These are phyloP conservation scores for Brenthis ino DNA, from an alignment of 2,888 invertebrate species.

Conservation along the genomic window DNA sequence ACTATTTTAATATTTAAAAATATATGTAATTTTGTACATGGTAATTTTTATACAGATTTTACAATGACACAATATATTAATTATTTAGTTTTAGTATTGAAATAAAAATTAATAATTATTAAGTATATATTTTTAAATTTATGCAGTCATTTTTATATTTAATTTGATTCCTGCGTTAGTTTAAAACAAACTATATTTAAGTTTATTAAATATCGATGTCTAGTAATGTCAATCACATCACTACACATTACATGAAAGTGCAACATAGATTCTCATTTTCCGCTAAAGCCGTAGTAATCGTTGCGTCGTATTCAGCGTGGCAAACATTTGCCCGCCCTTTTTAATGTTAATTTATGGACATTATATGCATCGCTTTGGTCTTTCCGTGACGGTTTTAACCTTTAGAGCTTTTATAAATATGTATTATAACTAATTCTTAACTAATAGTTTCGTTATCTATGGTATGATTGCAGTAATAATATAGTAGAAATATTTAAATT, in stretches of 20 bases:
- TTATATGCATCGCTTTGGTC: conserved; percentile 8
- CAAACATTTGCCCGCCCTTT: conserved; percentile 31
- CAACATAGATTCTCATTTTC: conserved; percentile 39
- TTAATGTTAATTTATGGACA: conserved; percentile 35
- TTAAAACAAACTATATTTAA: background rate
- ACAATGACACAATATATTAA: no score
- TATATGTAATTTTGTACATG: no score
- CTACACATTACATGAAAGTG: conserved; percentile 25
- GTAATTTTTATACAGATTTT: no score
- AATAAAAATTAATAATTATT: no score
- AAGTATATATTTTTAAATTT: no score
- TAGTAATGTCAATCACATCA: background rate
- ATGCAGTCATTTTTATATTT: no score
- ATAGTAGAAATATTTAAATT: no score
- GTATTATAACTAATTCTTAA: background rate
- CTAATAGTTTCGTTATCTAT: background rate
- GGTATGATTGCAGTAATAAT: background rate
- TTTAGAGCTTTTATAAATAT: background rate
- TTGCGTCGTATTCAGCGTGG: conserved; percentile 32
- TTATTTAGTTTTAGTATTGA: no score
- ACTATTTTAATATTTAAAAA: background rate
- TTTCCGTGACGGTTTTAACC: background rate
- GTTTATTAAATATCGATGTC: conserved; percentile 32
- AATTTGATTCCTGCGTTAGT: no score
- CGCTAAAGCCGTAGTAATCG: conserved; percentile 34